phyloP scores from a whole-genome alignment of 2,888 invertebrate genomes.

The Andrena hattorfiana region DNA sequence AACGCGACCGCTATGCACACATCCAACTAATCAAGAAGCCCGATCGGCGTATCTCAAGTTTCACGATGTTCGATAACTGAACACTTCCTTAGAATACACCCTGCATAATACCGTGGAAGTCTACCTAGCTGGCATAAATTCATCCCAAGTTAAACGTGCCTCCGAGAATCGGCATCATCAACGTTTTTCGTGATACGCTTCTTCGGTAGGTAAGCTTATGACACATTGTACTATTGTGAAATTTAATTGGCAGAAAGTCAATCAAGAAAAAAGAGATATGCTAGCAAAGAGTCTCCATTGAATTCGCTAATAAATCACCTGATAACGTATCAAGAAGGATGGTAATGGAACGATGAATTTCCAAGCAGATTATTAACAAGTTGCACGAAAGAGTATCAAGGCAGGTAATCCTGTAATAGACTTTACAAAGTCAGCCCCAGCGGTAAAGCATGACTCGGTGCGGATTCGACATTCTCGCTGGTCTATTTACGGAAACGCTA shows the following conservation, averaged over 20 bases:
- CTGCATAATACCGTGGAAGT: background rate
- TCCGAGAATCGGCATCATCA: background rate
- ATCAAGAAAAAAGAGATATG: background rate
- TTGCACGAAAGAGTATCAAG: too few relatives aligned
- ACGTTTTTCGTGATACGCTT: background rate
- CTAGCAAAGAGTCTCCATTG: too few relatives aligned
- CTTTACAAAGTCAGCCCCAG: background rate
- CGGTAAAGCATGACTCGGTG: background rate
- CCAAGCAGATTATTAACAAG: too few relatives aligned
- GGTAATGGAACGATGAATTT: too few relatives aligned
- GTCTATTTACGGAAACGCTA: slow-evolving; percentile 5
- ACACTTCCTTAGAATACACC: background rate
- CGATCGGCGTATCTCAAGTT: background rate
- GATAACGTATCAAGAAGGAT: too few relatives aligned
- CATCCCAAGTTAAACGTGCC: background rate
- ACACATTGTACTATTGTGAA: background rate
- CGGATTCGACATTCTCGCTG: background rate
- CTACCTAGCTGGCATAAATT: background rate
- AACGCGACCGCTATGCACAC: background rate
- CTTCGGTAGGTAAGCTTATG: background rate
- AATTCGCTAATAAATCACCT: too few relatives aligned
- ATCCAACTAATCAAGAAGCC: background rate
- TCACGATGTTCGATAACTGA: background rate
- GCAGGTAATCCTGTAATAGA: background rate
- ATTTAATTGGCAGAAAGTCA: background rate